Conservation (phyloP, 2,888 invertebrate species). For the Volucella bombylans region DNA sequence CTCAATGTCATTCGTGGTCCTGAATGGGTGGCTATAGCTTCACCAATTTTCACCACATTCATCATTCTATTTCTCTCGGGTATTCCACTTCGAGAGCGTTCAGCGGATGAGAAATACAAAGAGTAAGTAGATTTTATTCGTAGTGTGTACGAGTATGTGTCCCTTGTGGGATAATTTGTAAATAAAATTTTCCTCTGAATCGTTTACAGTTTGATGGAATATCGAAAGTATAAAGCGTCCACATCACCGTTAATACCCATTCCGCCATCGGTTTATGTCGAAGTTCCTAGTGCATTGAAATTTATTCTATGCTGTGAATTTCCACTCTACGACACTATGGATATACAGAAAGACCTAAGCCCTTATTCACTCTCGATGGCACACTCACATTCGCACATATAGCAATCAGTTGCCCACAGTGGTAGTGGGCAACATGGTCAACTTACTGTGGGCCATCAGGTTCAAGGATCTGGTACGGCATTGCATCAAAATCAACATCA, state of each 20-base stretch:
- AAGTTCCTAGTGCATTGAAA: slow-evolving; percentile 92
- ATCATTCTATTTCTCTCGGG: slow-evolving; percentile 95
- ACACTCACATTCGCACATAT: slow-evolving; percentile 82
- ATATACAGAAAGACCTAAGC: slow-evolving; percentile 83
- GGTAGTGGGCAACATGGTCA: slow-evolving; percentile 78
- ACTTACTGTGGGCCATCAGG: slow-evolving; percentile 69
- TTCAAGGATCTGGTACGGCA: slow-evolving; percentile 70
- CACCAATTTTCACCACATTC: slow-evolving; percentile 92
- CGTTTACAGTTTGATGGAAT: slow-evolving; percentile 88
- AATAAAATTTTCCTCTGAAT: slow-evolving; percentile 38
- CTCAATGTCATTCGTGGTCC: slow-evolving; percentile 91
- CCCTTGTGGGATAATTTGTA: slow-evolving; percentile 42
- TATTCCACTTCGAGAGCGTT: slow-evolving; percentile 93
- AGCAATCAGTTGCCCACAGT: slow-evolving; percentile 82
- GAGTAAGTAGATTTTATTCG: slow-evolving; percentile 84
- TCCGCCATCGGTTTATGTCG: slow-evolving; percentile 93
- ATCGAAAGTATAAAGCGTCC: slow-evolving; percentile 92
- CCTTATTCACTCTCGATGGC: slow-evolving; percentile 82
- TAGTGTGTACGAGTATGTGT: slow-evolving; percentile 8
- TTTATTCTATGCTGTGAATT: slow-evolving; percentile 94
- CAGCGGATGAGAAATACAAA: slow-evolving; percentile 93
- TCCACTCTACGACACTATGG: slow-evolving; percentile 91
- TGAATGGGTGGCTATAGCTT: slow-evolving; percentile 93
- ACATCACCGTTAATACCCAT: slow-evolving; percentile 95
- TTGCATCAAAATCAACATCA: slow-evolving; percentile 72